Conservation (phyloP, 2,797 vertebrate genomes). For the Meda fulgida region DNA sequence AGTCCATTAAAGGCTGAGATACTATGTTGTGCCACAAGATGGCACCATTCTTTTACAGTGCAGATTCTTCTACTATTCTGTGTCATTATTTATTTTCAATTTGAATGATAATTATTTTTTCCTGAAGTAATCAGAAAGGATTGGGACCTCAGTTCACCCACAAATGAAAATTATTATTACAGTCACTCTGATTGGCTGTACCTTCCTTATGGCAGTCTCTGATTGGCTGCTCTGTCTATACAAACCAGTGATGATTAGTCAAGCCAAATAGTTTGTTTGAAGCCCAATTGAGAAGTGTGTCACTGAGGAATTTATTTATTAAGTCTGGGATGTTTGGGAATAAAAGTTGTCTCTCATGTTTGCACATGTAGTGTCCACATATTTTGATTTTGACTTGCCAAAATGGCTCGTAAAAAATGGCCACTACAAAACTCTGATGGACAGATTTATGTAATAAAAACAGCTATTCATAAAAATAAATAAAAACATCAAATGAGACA, state of each 20-base stretch:
- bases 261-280: constrained; percentile 37
- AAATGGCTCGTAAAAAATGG: background rate
- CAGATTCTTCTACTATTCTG: background rate
- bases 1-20: background rate
- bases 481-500: too few relatives aligned
- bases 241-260: background rate
- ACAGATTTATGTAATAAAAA: background rate
- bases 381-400: background rate
- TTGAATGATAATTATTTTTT: background rate
- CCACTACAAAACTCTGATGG: background rate
- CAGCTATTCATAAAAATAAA: background rate
- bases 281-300: background rate
- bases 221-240: constrained; percentile 11
- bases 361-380: background rate
- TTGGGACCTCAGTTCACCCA: background rate
- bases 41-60: constrained; percentile 12
- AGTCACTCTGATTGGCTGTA: background rate
- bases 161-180: background rate
- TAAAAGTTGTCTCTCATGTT: constrained; percentile 13
- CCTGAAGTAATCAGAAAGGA: background rate
- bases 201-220: background rate
- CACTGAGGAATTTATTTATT: background rate
- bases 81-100: background rate
- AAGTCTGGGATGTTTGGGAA: constrained; percentile 21
- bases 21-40: constrained; percentile 32